Percentiles rank a stretch among this genome's conserved stretches.
Conservation (phyloP, 2,888 invertebrate genomes). For the Drosophila anomalata region DNA sequence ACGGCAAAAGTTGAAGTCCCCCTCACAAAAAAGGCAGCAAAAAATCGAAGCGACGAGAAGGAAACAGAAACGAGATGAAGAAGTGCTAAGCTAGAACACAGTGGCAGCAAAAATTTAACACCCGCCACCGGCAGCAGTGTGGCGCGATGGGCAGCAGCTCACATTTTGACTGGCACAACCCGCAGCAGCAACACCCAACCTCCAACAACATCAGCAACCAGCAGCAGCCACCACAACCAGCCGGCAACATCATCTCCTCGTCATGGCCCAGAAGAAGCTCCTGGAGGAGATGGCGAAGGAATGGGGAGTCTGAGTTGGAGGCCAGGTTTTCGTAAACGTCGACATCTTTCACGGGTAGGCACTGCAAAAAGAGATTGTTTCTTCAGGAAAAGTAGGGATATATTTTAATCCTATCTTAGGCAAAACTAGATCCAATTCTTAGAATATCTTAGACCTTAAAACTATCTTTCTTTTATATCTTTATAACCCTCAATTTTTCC, state of each 20-base stretch:
- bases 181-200: constrained; percentile 30
- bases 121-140: constrained; percentile 46
- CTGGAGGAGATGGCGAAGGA: constrained; percentile 12
- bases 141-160: constrained; percentile 24
- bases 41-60: constrained; percentile 28
- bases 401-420: too few relatives aligned
- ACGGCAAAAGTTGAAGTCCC: constrained; percentile 68
- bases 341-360: background rate
- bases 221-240: constrained; percentile 49
- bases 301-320: constrained; percentile 7
- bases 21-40: constrained; percentile 22
- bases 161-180: constrained; percentile 57
- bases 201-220: constrained; percentile 41
- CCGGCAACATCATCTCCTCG: constrained; percentile 38
- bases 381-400: background rate
- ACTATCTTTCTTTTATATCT: background rate
- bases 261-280: constrained; percentile 34
- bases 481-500: background rate
- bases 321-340: background rate
- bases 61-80: constrained; percentile 36
- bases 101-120: constrained; percentile 71
- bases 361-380: background rate
- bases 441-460: too few relatives aligned
- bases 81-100: constrained; percentile 50
- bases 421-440: too few relatives aligned